Evolutionary conservation across 2,113 vertebrate genomes (phyloP).

Genomic region (Atrichornis clamosus): DNA sequence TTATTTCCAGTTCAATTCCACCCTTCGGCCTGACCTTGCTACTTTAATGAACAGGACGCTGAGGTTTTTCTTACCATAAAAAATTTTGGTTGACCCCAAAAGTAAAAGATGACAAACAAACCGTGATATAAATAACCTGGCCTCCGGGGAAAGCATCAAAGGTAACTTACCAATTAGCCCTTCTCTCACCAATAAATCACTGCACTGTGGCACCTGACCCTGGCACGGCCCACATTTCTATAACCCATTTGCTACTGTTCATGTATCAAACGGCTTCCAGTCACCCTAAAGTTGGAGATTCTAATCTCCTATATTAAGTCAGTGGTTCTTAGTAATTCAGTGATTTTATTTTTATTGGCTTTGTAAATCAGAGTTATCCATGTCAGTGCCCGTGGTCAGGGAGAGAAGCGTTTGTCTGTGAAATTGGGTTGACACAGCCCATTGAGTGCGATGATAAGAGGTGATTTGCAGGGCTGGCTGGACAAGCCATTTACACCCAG

Average conservation of each 20-base stretch:
- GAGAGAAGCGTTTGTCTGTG: conserved; percentile 80
- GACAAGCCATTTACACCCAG: conserved; percentile 60
- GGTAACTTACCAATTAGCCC: conserved; percentile 49
- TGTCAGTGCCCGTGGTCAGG: conserved; percentile 66
- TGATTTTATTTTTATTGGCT: conserved; percentile 77
- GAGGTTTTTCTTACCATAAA: neutral
- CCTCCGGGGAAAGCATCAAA: neutral
- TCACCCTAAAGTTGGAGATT: conserved; percentile 61
- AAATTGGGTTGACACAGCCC: conserved; percentile 83
- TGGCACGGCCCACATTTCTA: conserved; percentile 33
- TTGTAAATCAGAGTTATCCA: conserved; percentile 79
- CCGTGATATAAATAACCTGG: neutral
- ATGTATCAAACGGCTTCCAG: conserved; percentile 55
- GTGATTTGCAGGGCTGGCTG: conserved; percentile 74
- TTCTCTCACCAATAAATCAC: conserved; percentile 29
- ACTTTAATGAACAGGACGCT: neutral
- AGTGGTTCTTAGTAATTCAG: conserved; percentile 65
- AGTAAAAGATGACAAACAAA: conserved; percentile 14
- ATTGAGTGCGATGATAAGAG: conserved; percentile 74
- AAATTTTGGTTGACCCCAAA: conserved; percentile 6
- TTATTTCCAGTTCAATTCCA: neutral
- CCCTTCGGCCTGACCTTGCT: conserved; percentile 5
- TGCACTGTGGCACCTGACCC: neutral
- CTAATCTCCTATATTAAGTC: conserved; percentile 75
- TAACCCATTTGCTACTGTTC: conserved; percentile 49